phyloP scores from a whole-genome alignment of 2,888 invertebrate genomes.

The Agrotis ipsilon region DNA sequence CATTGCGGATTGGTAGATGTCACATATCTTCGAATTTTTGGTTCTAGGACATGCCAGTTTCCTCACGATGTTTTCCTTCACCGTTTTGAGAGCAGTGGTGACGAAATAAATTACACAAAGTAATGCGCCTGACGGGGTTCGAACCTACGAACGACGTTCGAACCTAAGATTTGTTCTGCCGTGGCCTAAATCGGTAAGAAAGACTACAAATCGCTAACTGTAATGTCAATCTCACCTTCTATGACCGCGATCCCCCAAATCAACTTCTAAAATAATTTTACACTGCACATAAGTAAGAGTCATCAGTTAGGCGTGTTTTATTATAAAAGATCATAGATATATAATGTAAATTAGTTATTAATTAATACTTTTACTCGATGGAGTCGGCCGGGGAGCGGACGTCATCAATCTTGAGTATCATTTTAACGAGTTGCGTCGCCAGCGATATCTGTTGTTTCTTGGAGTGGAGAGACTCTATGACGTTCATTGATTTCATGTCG shows the following conservation, averaged over 20 bases:
- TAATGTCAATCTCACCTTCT: background rate
- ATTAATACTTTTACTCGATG: conserved; percentile 75
- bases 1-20: too few species aligned
- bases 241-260: background rate
- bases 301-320: conserved; percentile 41
- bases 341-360: conserved; percentile 38
- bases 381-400: conserved; percentile 93
- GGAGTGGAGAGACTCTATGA: conserved; percentile 98
- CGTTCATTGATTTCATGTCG: conserved; percentile 98
- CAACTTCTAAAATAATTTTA: background rate
- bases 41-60: too few species aligned
- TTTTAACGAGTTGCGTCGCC: conserved; percentile 99
- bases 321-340: conserved; percentile 54
- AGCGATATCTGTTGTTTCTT: conserved; percentile 99
- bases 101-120: too few species aligned
- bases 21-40: too few species aligned
- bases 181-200: too few species aligned
- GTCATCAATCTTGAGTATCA: conserved; percentile 99
- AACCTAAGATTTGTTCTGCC: too few species aligned
- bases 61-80: too few species aligned
- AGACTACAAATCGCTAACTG: too few species aligned
- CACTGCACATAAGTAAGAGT: conserved; percentile 2
- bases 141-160: too few species aligned
- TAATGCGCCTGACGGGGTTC: too few species aligned
- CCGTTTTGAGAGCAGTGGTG: too few species aligned